Evolutionary conservation across 2,888 invertebrate species (phyloP), one percentile per base, ranked within the genome.

Genomic region (Helicoverpa assulta): DNA sequence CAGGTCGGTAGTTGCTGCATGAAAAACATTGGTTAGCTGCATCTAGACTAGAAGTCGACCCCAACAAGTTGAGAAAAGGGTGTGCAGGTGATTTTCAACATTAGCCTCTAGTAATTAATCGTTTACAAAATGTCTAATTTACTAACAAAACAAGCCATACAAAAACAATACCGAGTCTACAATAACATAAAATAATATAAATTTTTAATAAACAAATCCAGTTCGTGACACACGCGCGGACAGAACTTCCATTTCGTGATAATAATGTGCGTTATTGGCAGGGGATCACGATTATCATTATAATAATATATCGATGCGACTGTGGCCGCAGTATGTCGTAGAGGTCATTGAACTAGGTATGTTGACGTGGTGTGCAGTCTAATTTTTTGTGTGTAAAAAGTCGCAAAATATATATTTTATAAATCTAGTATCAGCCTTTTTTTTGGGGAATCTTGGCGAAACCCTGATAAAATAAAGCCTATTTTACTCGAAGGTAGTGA

Each of bases 171-270:
- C 6, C 69, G 47, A 37, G 26, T 37, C 16, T 21, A 3, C 18
- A 62, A 57, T 55, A 62, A 63, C 26, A 47, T 5, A 65, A 40
- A 51, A 69, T 70, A 67, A 1, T 53, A 33, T 55, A 19, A 0
- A 54, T 65, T 65, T 63, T 58, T 61, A 62, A 57, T 71, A 70
- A 59, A 69, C 29, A 64, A 74, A 62, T 67, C 54, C 51, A 47
- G 60, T 73, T 85, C 85, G 85, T 85, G 85, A 83, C 78, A 75
- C 85, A 85, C 83, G 84, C 76, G 61, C 72, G 52, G 40, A 51
- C 19, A 29, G 67, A 55, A 71, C 62, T 50, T 51, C 29, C 70
- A 76, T 59, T 57, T 57, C 70, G 64, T 76, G 82, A 82, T 83
- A 75, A 82, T 83, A 75, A 81, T 76, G 67, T 69, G 62, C 73